Percentiles rank a stretch among this genome's conserved stretches.
Evolutionary conservation across 2,113 vertebrate species (phyloP).

Genomic region (Indicator indicator): DNA sequence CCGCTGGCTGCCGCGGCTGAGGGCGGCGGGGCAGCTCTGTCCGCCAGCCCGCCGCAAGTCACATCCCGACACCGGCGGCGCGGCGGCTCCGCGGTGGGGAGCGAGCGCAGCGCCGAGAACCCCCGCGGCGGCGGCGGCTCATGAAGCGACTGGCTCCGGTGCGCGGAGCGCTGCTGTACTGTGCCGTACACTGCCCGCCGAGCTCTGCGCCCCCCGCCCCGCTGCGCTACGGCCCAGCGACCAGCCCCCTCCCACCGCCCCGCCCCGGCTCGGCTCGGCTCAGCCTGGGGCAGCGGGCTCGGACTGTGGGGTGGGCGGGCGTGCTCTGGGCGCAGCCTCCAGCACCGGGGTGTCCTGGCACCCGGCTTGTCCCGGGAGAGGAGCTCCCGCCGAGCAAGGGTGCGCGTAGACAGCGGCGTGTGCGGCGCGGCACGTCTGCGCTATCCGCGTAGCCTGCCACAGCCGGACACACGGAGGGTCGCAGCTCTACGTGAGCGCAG

Average conservation of each 20-base stretch:
- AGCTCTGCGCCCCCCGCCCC: not conserved
- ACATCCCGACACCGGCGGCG: conserved; percentile 14
- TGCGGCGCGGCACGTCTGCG: not conserved
- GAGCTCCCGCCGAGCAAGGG: not conserved
- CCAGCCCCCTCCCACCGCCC: not conserved
- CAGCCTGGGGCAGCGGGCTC: not conserved
- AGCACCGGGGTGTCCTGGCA: not conserved
- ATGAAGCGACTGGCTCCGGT: not conserved
- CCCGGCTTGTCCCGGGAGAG: too few species aligned
- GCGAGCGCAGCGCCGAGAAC: not conserved
- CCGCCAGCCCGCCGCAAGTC: not conserved
- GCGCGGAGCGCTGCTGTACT: not conserved
- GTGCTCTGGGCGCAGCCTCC: not conserved
- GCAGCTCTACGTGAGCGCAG: not conserved
- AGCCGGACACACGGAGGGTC: fast-evolving
- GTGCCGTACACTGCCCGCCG: not conserved
- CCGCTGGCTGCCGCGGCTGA: not conserved
- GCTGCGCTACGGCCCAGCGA: not conserved
- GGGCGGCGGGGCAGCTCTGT: conserved; percentile 5
- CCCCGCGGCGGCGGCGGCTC: not conserved
- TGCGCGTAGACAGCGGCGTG: not conserved
- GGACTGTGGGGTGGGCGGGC: not conserved
- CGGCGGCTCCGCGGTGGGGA: not conserved
- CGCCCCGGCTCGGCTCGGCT: not conserved
- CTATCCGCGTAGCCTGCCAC: fast-evolving